These are phyloP conservation scores for Melanerpes formicivorus DNA, from an alignment of 2,113 vertebrate genomes.

Conservation along the genomic window DNA sequence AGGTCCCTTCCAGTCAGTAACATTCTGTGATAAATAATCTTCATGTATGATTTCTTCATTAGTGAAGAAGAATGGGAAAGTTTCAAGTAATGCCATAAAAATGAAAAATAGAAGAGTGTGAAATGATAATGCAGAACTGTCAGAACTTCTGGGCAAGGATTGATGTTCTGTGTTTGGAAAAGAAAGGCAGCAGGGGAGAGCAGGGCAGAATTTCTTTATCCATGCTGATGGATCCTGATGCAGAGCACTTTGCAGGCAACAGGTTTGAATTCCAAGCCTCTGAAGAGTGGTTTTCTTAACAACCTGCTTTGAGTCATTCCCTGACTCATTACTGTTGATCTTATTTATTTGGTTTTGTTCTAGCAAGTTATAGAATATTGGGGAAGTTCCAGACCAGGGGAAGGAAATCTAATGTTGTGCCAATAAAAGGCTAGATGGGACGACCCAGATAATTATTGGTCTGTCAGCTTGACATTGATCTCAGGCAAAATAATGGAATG, in stretches of 20 bases:
- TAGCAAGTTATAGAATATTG: background rate
- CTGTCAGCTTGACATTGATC: conserved; percentile 53
- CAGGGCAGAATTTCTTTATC: background rate
- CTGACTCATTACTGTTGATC: background rate
- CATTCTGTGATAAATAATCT: background rate
- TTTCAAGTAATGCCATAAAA: background rate
- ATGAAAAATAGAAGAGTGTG: background rate
- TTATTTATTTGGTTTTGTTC: background rate
- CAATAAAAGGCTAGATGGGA: conserved; percentile 54
- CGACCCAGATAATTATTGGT: conserved; percentile 37
- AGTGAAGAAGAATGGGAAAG: background rate
- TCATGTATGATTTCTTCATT: background rate
- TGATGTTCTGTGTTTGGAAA: background rate
- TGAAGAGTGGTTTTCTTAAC: background rate
- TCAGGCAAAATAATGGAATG: conserved; percentile 55
- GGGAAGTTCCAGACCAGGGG: background rate
- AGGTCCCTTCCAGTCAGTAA: no score
- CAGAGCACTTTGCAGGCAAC: background rate
- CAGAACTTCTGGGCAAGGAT: background rate
- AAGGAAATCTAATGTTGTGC: conserved; percentile 53
- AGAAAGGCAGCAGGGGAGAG: background rate
- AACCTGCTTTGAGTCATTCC: background rate
- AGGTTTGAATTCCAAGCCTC: background rate
- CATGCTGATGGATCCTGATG: background rate
- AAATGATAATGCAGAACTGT: background rate